A percentile compares a stretch with the other conserved stretches of the same genome.
phyloP scores from a whole-genome alignment of 2,113 vertebrate genomes.

The Aptenodytes patagonicus region DNA sequence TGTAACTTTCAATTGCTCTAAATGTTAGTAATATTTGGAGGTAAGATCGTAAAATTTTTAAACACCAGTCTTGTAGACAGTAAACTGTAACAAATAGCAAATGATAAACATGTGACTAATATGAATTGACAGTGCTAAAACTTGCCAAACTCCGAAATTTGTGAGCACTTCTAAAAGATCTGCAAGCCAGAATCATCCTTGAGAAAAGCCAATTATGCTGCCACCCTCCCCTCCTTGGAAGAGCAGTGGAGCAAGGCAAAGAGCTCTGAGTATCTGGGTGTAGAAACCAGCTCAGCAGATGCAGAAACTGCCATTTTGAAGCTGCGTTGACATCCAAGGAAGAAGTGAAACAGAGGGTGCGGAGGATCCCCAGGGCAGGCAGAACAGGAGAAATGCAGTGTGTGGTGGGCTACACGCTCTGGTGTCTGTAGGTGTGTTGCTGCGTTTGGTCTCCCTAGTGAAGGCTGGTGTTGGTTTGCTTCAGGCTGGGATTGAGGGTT shows the following conservation, averaged over 20 bases:
- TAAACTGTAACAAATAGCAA: background rate
- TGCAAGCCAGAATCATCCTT: background rate
- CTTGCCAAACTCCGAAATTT: background rate
- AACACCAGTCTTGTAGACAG: background rate
- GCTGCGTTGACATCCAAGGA: background rate
- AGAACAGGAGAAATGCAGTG: background rate
- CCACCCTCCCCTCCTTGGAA: background rate
- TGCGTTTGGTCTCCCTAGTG: background rate
- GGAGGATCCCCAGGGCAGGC: background rate
- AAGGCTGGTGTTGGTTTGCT: background rate
- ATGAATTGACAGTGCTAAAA: background rate
- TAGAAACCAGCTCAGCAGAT: background rate
- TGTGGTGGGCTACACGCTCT: fast-evolving
- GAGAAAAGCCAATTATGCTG: background rate
- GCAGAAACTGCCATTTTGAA: background rate
- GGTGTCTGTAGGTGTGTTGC: background rate
- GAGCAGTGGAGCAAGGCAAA: background rate
- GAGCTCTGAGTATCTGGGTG: background rate
- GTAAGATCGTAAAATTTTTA: background rate
- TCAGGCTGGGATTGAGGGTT: background rate
- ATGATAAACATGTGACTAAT: background rate
- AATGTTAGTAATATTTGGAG: background rate
- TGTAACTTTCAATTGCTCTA: background rate
- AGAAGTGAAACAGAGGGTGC: background rate
- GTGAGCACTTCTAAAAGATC: background rate